phyloP scores from a whole-genome alignment of 2,113 vertebrate species.

The Piliocolobus tephrosceles region DNA sequence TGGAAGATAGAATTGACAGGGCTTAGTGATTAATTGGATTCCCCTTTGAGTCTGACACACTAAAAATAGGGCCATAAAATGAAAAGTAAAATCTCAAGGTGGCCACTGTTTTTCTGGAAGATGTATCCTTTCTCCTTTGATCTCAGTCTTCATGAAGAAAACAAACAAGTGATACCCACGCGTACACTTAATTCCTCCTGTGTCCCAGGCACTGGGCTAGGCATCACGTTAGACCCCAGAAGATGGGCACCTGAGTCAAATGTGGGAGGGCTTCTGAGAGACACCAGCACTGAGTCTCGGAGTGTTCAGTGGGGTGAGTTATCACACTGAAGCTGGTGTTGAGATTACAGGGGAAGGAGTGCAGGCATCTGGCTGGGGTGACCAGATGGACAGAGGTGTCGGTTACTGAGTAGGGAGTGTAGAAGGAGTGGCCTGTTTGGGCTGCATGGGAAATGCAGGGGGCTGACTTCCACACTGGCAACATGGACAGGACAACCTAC shows the following conservation, averaged over 20 bases:
- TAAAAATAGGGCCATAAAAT: conserved; percentile 52
- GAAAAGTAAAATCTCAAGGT: conserved; percentile 61
- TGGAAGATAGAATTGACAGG: conserved; percentile 15
- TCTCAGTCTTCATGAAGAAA: background rate
- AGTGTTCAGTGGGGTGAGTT: background rate
- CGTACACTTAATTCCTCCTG: background rate
- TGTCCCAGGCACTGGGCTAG: background rate
- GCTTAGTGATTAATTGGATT: conserved; percentile 40
- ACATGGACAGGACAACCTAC: fast-evolving
- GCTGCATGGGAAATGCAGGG: background rate
- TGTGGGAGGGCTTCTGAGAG: background rate
- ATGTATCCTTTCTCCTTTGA: conserved; percentile 33
- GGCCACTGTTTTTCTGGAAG: conserved; percentile 22
- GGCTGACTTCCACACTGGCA: too few relatives aligned
- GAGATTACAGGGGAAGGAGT: background rate
- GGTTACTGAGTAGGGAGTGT: background rate
- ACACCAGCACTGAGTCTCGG: background rate
- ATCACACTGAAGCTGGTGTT: background rate
- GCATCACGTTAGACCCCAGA: background rate
- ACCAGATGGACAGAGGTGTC: background rate
- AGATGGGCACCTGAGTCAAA: background rate
- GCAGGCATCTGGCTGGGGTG: background rate
- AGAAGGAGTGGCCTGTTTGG: background rate
- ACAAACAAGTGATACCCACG: background rate
- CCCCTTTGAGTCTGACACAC: conserved; percentile 43